Evolutionary conservation across 2,797 vertebrate species (phyloP).

Genomic region (Rhinophrynus dorsalis): DNA sequence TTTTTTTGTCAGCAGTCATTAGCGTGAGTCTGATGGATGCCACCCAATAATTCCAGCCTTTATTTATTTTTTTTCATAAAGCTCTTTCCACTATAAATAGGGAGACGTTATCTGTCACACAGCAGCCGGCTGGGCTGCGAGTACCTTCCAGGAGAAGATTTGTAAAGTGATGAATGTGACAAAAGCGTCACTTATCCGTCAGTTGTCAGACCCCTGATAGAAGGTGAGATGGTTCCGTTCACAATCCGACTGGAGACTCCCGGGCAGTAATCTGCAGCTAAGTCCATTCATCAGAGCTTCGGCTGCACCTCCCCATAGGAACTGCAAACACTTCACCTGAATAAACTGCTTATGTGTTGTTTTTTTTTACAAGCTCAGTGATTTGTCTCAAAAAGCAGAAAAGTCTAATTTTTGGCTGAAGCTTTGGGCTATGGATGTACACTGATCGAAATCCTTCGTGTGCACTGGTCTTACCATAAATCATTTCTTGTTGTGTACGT

Average conservation of each 20-base stretch:
- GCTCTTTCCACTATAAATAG: slow-evolving; percentile 35
- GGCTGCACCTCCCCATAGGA: neutral
- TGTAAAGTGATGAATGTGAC: slow-evolving; percentile 31
- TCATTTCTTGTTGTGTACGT: neutral
- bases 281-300: slow-evolving; percentile 20
- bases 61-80: slow-evolving; percentile 18
- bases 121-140: slow-evolving; percentile 31
- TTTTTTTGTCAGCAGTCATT: slow-evolving; percentile 13
- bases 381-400: slow-evolving; percentile 7
- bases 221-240: slow-evolving; percentile 31
- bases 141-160: slow-evolving; percentile 30
- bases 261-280: slow-evolving; percentile 19
- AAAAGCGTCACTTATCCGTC: slow-evolving; percentile 40
- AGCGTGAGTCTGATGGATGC: slow-evolving; percentile 36
- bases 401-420: slow-evolving; percentile 8
- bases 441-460: neutral
- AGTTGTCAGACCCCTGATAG: slow-evolving; percentile 43
- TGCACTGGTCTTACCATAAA: neutral
- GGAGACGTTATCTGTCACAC: slow-evolving; percentile 44
- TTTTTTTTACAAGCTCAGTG: neutral
- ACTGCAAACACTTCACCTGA: slow-evolving; percentile 1
- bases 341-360: slow-evolving; percentile 28
- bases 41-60: slow-evolving; percentile 16
- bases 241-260: slow-evolving; percentile 17
- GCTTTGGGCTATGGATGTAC: neutral